Base-by-base conservation (phyloP, 2,797 vertebrate genomes). In the Acanthiza pusilla region DNA sequence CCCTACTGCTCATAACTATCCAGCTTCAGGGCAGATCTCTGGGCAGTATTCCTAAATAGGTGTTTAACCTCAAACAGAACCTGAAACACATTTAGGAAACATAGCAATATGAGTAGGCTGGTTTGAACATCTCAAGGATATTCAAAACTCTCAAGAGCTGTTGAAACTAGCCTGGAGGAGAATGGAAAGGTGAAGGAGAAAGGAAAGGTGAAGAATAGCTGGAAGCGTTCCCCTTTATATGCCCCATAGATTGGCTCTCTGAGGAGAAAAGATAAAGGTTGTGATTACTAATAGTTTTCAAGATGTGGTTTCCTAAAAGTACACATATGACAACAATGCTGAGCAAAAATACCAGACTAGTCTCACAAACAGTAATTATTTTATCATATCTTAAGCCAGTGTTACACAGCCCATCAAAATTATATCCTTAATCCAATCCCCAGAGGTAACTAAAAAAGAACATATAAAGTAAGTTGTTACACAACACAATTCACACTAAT, bases 101-200 rank as follows among this genome's bases (percentile, higher is more conserved):
- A 50, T 7, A 50, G 17, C 8, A 45, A 45, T 16, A 68, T 18
- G 12, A 85, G 55, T 50, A 43, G 0, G 0, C 4, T 22, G 29
- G 23, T 51, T 62, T 43, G 20, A 74, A 51, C 25, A 45, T 23
- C 21, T 18, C 32, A 79, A 55, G 17, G 17, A 38, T 40, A 55
- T n/a, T 62, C 14, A 74, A 50, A 79, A 79, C n/a, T 38, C 36
- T 45, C 48, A 67, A 68, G 15, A 74, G 29, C 25, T 57, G 19
- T 20, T 62, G 29, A 55, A 74, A 80, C 23, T 38, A 68, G 7
- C 20, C 42, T 30, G 42, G 2, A 55, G 13, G 14, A 50, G 12
- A 80, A 85, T 13, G 13, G 42, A 48, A 55, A 91, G 20, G 8
- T 9, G 5, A 79, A 61, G 36, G 16, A n/a, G 20, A 70, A 57